Conservation (phyloP, 2,113 vertebrate species). For the Laticauda laticaudata region DNA sequence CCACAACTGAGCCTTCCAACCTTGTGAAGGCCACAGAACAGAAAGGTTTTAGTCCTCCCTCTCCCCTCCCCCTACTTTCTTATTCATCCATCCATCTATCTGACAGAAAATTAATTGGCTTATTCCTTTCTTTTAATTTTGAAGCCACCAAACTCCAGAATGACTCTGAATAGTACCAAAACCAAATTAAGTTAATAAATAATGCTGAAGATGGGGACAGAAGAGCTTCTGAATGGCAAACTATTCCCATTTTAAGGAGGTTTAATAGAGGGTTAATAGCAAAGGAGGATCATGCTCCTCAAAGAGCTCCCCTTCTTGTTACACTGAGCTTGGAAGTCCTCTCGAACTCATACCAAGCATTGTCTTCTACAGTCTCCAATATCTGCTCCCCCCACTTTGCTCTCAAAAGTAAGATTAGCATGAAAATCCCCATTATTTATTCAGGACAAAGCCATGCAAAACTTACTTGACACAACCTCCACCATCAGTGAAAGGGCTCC, state of each 20-base stretch:
- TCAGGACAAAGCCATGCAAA: neutral
- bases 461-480: conserved; percentile 83
- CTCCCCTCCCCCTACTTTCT: too few species aligned
- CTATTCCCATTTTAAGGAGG: too few species aligned
- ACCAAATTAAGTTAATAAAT: too few species aligned
- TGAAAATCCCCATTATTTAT: neutral
- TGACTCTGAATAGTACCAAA: too few species aligned
- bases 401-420: neutral
- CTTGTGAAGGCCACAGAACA: neutral
- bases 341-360: neutral
- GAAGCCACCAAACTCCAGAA: too few species aligned
- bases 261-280: neutral
- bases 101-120: too few species aligned
- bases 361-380: neutral
- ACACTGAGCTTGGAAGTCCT: neutral
- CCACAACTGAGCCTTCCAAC: neutral
- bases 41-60: neutral
- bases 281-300: neutral
- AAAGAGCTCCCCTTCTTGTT: neutral
- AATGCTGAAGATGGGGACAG: too few species aligned
- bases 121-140: too few species aligned
- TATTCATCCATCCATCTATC: too few species aligned
- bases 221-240: too few species aligned
- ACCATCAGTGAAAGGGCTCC: conserved; percentile 89
- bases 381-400: neutral